Evolutionary conservation across 2,797 vertebrate species (phyloP), one percentile per base, ranked within the genome.

Genomic region (Enteromius unitaeniatus): DNA sequence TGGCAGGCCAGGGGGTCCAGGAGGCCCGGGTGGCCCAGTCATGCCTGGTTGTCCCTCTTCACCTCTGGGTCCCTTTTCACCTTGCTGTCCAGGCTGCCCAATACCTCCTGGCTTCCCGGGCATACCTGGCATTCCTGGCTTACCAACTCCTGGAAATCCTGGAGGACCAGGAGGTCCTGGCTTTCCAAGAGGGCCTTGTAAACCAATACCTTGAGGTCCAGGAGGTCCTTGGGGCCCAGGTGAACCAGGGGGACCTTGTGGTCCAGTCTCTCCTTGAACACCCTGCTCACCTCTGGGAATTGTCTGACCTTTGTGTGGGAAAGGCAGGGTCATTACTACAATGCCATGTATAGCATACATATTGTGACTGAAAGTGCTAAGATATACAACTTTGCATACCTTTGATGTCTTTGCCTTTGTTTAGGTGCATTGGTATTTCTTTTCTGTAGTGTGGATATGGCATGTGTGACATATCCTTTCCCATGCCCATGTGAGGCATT

Each of bases 391-490:
- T 8, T 68, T 78, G 80, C 90, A 93, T 91, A 99, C 98, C 98
- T 97, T 99, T 99, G 84, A 92, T 92, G 85, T 96, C 95, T 86
- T 98, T 98, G 84, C 95, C 96, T 87, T 99, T 97, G 86, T 97
- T 97, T 90, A 97, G 95, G 3, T 95, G 94, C 90, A 97, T 93
- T 40, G 96, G 97, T 81, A 96, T 89, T 84, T 99, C 97, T 91
- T 99, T 99, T 92, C 96, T 95, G 91, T 98, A 99, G 28, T 97
- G 97, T 74, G 96, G 97, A 0, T 97, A 99, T 26, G 96, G 96
- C 92, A 97, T 93, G 65, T 97, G 97, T 58, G 96, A 96, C 70
- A 96, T 77, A 82, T 99, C 97, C 91, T 99, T 99, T 91, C 94
- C 95, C 89, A 97, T 91, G 0, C 95, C 95, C 89, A 98, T 95